Conservation (phyloP, 1,140 invertebrate genomes). For the Drosophila pachea region DNA sequence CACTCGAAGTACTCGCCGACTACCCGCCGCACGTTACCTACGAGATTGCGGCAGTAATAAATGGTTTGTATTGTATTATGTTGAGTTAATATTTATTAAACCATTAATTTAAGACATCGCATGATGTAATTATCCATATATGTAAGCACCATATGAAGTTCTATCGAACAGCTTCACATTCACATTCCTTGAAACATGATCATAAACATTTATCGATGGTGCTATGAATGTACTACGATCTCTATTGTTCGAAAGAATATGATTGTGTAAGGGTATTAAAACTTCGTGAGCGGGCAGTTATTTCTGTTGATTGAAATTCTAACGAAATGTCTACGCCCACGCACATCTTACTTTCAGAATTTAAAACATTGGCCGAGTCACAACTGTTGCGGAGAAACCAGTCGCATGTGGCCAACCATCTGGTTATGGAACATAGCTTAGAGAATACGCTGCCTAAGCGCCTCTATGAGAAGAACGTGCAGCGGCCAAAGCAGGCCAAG, state of each 20-base stretch:
- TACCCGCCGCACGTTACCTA: conserved; percentile 92
- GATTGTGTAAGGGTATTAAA: background rate
- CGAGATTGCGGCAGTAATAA: conserved; percentile 89
- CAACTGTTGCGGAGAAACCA: conserved; percentile 29
- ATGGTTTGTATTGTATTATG: conserved; percentile 80
- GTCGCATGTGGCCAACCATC: conserved; percentile 22
- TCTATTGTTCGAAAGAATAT: too few species aligned
- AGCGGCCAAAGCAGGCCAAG: conserved; percentile 47
- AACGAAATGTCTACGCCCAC: conserved; percentile 10
- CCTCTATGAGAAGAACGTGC: conserved; percentile 60
- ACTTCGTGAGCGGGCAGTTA: background rate
- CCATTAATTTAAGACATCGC: too few species aligned
- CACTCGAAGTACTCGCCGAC: conserved; percentile 91
- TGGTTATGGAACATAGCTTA: conserved; percentile 41
- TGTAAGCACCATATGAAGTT: background rate
- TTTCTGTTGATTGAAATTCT: background rate
- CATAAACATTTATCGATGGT: too few species aligned
- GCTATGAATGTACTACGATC: too few species aligned
- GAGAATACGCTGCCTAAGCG: conserved; percentile 54
- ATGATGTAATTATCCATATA: background rate
- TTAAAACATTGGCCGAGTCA: conserved; percentile 38
- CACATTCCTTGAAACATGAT: too few species aligned
- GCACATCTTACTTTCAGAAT: conserved; percentile 49
- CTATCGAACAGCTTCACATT: too few species aligned
- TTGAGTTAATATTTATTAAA: background rate